Conservation (phyloP, 2,797 vertebrate species). For the Takifugu rubripes region DNA sequence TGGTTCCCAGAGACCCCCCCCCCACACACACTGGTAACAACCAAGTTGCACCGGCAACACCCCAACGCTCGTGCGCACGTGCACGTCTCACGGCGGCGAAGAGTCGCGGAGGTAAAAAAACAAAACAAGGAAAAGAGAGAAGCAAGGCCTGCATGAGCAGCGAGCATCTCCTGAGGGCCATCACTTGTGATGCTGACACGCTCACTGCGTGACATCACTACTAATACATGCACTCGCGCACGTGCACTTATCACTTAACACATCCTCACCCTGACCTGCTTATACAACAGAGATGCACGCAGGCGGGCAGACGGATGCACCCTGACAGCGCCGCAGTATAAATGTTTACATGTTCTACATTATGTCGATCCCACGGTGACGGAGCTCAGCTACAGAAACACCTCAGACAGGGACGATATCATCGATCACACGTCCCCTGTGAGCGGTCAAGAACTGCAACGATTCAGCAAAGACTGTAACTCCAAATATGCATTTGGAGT, state of each 20-base stretch:
- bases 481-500: too few species aligned
- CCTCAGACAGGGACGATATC: not conserved
- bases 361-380: slow-evolving; percentile 4
- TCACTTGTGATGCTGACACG: slow-evolving; percentile 48
- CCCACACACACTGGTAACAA: slow-evolving; percentile 1
- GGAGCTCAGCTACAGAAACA: slow-evolving; percentile 10
- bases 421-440: too few species aligned
- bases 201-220: slow-evolving; percentile 41
- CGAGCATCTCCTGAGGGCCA: slow-evolving; percentile 20
- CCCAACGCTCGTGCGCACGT: not conserved
- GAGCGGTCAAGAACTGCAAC: too few species aligned
- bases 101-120: slow-evolving; percentile 9
- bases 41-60: not conserved
- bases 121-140: slow-evolving; percentile 1
- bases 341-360: slow-evolving; percentile 14
- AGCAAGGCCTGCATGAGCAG: slow-evolving; percentile 20
- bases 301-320: slow-evolving; percentile 12
- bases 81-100: not conserved
- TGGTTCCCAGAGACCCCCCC: slow-evolving; percentile 8
- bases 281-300: slow-evolving; percentile 25
- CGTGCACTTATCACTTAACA: slow-evolving; percentile 6
- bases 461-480: not conserved
- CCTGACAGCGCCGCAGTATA: not conserved
- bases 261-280: slow-evolving; percentile 38
- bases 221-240: slow-evolving; percentile 13